phyloP scores from a whole-genome alignment of 2,888 invertebrate genomes.

The Fissipunctia ypsillon region DNA sequence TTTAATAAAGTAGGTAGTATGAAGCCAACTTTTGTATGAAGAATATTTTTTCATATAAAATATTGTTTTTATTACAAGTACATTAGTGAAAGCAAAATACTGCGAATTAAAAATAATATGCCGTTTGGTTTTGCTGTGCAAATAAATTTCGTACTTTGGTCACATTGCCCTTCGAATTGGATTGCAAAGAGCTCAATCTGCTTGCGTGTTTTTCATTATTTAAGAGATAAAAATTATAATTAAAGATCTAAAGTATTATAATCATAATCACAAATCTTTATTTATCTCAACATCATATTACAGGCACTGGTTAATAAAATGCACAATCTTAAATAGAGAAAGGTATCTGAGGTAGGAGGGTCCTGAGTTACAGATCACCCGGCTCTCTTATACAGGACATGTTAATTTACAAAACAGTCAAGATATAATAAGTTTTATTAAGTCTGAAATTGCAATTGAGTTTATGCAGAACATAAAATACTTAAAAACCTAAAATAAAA shows the following conservation, averaged over 20 bases:
- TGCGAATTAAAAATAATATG: not conserved
- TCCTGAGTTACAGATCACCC: too few species aligned
- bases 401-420: too few species aligned
- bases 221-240: not conserved
- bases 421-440: too few species aligned
- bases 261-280: too few species aligned
- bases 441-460: too few species aligned
- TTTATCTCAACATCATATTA: too few species aligned
- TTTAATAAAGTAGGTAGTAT: not conserved
- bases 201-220: not conserved
- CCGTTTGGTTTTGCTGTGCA: not conserved
- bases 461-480: too few species aligned
- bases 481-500: too few species aligned
- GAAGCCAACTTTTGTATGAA: not conserved
- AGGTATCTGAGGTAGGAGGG: too few species aligned
- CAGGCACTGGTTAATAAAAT: too few species aligned
- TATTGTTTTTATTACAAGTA: not conserved
- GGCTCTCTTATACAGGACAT: too few species aligned
- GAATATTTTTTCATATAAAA: not conserved
- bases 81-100: not conserved
- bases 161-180: conserved; percentile 3
- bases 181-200: not conserved
- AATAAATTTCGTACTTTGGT: not conserved
- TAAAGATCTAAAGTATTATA: not conserved
- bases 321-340: too few species aligned